Evolutionary conservation across 1,140 invertebrate species (phyloP), one percentile per base, ranked within the genome.

Genomic region (Euwallacea fornicatus): DNA sequence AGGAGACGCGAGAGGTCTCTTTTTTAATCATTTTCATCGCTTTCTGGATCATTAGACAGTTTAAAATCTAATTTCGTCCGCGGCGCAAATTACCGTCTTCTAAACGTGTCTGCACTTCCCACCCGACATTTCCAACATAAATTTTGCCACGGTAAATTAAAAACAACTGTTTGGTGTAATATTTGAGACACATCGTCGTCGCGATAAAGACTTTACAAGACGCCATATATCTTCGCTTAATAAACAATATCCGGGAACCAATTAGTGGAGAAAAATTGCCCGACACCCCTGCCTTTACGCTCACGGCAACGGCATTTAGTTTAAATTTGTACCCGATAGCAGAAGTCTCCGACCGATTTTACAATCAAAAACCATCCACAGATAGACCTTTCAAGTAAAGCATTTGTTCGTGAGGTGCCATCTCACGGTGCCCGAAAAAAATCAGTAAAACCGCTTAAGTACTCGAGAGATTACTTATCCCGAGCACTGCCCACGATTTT

Each of bases 121-220:
- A 74, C 75, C 75, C 71, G 74, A 74, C 71, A 73, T 66, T 70
- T 13, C 50, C 54, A 42, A 73, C 79, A 77, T 80, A 80, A 78
- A 80, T 80, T 77, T 79, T 69, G 75, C 74, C 75, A 80, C 78
- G 79, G 78, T 76, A 79, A 80, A 80, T 80, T 80, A 79, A 80
- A 79, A 80, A 80, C 79, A 80, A 80, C 79, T 80, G 78, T 77
- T 77, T 73, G 74, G 76, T 75, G 75, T 78, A 63, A 77, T 72
- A 74, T 78, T 77, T 63, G 68, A 71, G 42, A 64, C 21, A 33
- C 71, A 58, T 50, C 69, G 65, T 56, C 63, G 43, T 53, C 16
- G 46, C 47, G 62, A 74, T 74, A 68, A 71, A 74, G 70, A 71
- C 66, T 66, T 74, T 53, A 69, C 65, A 68, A 54, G 73, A 44